phyloP scores from a whole-genome alignment of 2,113 vertebrate species.

The Colaptes auratus region DNA sequence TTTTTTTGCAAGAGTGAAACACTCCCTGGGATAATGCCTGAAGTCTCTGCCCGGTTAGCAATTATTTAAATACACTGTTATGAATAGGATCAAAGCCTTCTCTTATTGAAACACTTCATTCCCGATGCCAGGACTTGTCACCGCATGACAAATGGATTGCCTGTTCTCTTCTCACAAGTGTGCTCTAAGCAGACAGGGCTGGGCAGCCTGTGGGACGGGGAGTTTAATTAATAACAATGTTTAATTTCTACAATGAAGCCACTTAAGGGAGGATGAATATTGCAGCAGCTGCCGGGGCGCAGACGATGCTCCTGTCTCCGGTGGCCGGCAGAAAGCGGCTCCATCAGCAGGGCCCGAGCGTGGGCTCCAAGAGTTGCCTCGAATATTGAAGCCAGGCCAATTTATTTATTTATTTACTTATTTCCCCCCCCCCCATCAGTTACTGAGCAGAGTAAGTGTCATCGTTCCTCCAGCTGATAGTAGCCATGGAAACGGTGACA shows the following conservation, averaged over 20 bases:
- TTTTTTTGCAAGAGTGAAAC: conserved; percentile 16
- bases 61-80: conserved; percentile 65
- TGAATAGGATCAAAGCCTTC: conserved; percentile 63
- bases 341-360: conserved; percentile 25
- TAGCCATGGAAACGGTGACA: conserved; percentile 86
- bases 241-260: conserved; percentile 51
- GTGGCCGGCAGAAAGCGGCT: neutral
- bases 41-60: conserved; percentile 48
- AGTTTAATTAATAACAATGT: conserved; percentile 62
- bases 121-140: conserved; percentile 51
- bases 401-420: neutral
- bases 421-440: conserved; percentile 28
- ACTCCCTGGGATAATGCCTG: conserved; percentile 40
- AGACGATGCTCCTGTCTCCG: neutral
- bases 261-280: neutral
- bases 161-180: neutral
- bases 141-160: conserved; percentile 44
- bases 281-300: neutral
- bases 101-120: conserved; percentile 59
- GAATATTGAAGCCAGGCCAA: conserved; percentile 47
- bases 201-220: conserved; percentile 28
- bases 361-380: conserved; percentile 43
- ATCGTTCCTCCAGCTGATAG: conserved; percentile 83
- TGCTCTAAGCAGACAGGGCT: conserved; percentile 6
- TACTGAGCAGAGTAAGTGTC: conserved; percentile 74